Base-by-base conservation (phyloP, 2,113 vertebrate genomes). In the Empidonax alnorum region DNA sequence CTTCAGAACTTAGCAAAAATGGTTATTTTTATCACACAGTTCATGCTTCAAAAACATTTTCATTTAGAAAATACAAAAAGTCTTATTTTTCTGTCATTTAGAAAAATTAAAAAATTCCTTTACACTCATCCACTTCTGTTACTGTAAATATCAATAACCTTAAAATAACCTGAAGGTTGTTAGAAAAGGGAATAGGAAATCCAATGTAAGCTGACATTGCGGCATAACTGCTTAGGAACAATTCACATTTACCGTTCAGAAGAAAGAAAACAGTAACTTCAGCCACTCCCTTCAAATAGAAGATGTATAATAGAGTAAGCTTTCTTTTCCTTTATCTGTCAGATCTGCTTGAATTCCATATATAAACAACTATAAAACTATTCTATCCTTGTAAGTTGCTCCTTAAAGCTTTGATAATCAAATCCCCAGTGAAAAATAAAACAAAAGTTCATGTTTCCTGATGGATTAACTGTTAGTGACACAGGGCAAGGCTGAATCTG, bases 371-470 rank as follows among this genome's bases (percentile, higher is more conserved):
- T 65, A 35, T 46, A 52, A 88, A 88, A 50, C n/a, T 62, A 53
- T 59, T 80, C 65, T 59, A 27, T 31, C 30, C 66, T 79, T 55
- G 37, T 72, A 93, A 75, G 25, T 63, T 81, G 56, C 28, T 75
- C 28, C 66, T 92, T 65, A 42, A 84, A 46, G n/a, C 73, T 92
- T 75, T 87, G 55, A 66, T 77, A 84, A 85, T 62, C 46, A 94
- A 95, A 84, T 58, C 63, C 15, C 61, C 15, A n/a, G 56, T 31
- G 68, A 90, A 94, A 95, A 87, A 63, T 65, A 69, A 89, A 91
- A 88, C 4, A 4, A 28, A 92, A 86, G 46, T 53, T 80, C 42
- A 41, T 62, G 35, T 28, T 89, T 86, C 88, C 56, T 89, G 65
- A 59, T 50, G 63, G 75, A 79, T 72, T 72, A 92, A 67, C 35